Conservation (phyloP, 2,797 vertebrate genomes). For the Streptopelia turtur region DNA sequence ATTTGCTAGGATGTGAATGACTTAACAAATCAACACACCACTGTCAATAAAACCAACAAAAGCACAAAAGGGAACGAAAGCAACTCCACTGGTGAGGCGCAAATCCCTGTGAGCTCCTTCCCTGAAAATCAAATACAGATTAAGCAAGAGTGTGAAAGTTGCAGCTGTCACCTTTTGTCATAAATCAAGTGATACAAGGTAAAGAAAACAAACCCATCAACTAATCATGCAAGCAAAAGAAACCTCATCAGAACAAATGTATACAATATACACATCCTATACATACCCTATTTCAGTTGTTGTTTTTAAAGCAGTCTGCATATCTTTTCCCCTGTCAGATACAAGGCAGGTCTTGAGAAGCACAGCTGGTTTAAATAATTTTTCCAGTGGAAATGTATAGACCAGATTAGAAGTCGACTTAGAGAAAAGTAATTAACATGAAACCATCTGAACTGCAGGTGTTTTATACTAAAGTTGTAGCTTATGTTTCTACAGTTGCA, state of each 20-base stretch:
- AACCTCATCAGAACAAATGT: not conserved
- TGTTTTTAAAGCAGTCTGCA: not conserved
- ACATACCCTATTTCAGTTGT: not conserved
- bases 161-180: not conserved
- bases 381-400: not conserved
- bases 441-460: not conserved
- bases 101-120: not conserved
- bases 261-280: not conserved
- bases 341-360: not conserved
- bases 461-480: not conserved
- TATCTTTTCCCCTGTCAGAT: not conserved
- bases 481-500: not conserved
- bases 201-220: not conserved
- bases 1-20: not conserved
- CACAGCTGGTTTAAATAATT: not conserved
- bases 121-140: not conserved
- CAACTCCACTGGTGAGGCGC: not conserved
- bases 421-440: not conserved
- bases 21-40: not conserved
- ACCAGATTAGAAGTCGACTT: not conserved
- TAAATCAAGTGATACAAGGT: not conserved
- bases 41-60: not conserved
- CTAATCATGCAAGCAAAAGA: not conserved
- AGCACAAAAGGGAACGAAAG: not conserved
- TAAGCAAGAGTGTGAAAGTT: not conserved